phyloP scores from a whole-genome alignment of 2,797 vertebrate genomes.

The Crenichthys baileyi region DNA sequence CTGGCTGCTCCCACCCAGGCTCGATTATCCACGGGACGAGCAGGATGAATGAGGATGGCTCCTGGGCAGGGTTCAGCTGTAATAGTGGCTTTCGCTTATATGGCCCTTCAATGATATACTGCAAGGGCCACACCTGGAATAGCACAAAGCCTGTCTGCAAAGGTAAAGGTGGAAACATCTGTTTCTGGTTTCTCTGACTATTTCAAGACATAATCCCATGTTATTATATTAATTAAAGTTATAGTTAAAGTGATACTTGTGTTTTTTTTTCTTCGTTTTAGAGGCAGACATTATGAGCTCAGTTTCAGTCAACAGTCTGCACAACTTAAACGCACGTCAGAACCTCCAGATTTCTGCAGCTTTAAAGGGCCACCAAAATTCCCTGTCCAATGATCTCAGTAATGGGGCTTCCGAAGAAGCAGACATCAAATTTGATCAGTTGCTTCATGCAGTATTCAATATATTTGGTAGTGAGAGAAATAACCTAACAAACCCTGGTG shows the following conservation, averaged over 20 bases:
- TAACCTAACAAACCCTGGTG: not conserved
- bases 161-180: constrained; percentile 16
- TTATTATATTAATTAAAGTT: not conserved
- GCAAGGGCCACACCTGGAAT: constrained; percentile 77
- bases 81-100: constrained; percentile 69
- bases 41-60: constrained; percentile 60
- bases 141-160: constrained; percentile 74
- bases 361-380: not conserved
- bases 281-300: constrained; percentile 2
- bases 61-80: constrained; percentile 72
- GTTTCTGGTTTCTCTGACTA: not conserved
- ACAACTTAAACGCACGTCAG: not conserved
- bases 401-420: not conserved
- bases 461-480: not conserved
- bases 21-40: constrained; percentile 61
- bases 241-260: not conserved
- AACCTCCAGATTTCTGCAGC: not conserved
- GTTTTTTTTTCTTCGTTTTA: not conserved
- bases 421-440: not conserved
- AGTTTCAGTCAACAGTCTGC: not conserved
- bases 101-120: constrained; percentile 73
- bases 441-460: not conserved
- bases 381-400: not conserved
- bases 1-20: constrained; percentile 66
- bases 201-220: not conserved